These are phyloP conservation scores for Catalaphyllia jardinei DNA, from an alignment of 64 coral and sea anemone genomes.

Conservation along the genomic window DNA sequence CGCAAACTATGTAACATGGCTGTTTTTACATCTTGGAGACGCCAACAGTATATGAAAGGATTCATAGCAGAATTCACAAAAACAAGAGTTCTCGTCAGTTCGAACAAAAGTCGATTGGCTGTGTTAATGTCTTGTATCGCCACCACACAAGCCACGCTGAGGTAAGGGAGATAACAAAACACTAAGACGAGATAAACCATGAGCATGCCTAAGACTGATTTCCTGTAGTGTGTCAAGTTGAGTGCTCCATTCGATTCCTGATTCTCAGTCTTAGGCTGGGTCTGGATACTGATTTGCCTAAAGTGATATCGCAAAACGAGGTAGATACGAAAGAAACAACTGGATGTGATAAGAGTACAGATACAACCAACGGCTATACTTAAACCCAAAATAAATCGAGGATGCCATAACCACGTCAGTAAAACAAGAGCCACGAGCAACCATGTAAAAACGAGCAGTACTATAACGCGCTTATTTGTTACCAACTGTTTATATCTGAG, in stretches of 20 bases:
- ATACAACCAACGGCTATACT: not conserved
- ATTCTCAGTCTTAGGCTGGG: not conserved
- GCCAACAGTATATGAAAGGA: constrained; percentile 24
- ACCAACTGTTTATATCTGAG: constrained; percentile 47
- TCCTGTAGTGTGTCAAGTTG: not conserved
- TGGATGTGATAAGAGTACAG: not conserved
- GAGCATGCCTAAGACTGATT: constrained; percentile 18
- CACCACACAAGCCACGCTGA: not conserved
- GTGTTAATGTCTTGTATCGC: not conserved
- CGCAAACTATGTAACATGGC: not conserved
- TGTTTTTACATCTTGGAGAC: constrained; percentile 1
- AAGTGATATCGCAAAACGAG: constrained; percentile 5
- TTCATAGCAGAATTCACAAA: constrained; percentile 15
- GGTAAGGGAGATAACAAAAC: not conserved
- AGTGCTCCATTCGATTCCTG: not conserved
- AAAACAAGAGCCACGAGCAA: not conserved
- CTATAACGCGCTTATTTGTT: constrained; percentile 28
- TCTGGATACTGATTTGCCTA: not conserved
- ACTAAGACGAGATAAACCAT: constrained; percentile 9
- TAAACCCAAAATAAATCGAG: not conserved
- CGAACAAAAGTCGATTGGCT: constrained; percentile 10
- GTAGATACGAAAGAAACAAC: constrained; percentile 10
- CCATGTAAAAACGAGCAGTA: not conserved
- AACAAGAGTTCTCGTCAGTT: not conserved
- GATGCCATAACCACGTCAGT: not conserved